Evolutionary conservation across 37 sponge, comb jelly and placozoan species (phyloP).

Genomic region (Haliclona indistincta): DNA sequence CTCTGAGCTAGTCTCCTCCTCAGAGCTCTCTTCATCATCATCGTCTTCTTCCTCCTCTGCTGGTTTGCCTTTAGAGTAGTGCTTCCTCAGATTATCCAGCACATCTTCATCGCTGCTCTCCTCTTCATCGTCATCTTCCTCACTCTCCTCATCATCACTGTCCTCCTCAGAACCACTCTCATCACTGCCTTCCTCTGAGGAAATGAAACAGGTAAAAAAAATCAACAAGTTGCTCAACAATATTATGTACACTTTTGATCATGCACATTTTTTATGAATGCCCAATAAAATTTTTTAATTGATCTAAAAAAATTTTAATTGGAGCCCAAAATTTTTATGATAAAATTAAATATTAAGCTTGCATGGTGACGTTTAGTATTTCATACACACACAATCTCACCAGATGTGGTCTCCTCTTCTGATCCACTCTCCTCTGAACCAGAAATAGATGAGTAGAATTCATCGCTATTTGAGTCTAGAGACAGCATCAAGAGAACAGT

Average conservation of each 20-base stretch:
- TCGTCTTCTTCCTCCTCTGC: slow-evolving; percentile 26
- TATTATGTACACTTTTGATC: no score
- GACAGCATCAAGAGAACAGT: background rate
- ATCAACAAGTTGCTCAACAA: no score
- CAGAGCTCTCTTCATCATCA: slow-evolving; percentile 28
- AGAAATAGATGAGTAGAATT: slow-evolving; percentile 69
- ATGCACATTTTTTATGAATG: no score
- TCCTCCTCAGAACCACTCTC: slow-evolving; percentile 32
- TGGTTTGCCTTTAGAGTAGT: slow-evolving; percentile 21
- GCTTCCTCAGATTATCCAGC: slow-evolving; percentile 56
- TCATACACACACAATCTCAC: background rate
- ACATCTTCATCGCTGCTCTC: slow-evolving; percentile 50
- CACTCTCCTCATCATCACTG: slow-evolving; percentile 29
- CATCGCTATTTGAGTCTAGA: slow-evolving; percentile 35
- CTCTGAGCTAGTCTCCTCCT: slow-evolving; percentile 38
- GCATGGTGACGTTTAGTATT: no score
- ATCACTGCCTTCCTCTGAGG: slow-evolving; percentile 23
- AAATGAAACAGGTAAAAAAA: no score
- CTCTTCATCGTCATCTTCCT: slow-evolving; percentile 50
- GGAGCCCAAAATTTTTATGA: no score
- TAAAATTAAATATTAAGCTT: no score
- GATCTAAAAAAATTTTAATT: no score
- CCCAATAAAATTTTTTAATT: no score
- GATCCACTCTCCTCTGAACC: slow-evolving; percentile 63
- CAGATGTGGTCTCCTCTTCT: slow-evolving; percentile 43